Conservation (phyloP, 2,113 vertebrate genomes). For the Garra rufa region DNA sequence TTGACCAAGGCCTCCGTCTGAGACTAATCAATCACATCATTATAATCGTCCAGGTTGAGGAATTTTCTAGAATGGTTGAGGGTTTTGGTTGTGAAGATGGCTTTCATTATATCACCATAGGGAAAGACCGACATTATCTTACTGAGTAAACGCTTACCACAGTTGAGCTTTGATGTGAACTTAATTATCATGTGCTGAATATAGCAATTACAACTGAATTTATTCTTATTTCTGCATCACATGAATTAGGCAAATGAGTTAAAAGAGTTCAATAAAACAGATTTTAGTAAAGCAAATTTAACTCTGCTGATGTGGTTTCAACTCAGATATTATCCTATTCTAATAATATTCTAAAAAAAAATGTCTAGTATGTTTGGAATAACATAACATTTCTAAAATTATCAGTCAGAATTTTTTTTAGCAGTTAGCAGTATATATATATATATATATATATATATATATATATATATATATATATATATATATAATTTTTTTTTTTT, state of each 20-base stretch:
- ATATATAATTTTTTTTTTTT: no score
- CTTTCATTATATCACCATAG: not conserved
- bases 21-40: conserved; percentile 27
- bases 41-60: not conserved
- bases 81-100: conserved; percentile 16
- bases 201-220: conserved; percentile 15
- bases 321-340: not conserved
- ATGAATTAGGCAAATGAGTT: not conserved
- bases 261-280: not conserved
- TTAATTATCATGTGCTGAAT: conserved; percentile 17
- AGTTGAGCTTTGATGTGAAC: not conserved
- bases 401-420: no score
- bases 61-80: not conserved
- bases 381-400: no score
- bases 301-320: not conserved
- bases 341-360: no score
- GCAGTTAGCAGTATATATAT: no score
- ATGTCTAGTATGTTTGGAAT: no score
- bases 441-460: no score
- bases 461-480: no score
- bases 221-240: not conserved
- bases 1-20: not conserved
- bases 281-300: not conserved
- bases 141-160: not conserved
- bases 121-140: not conserved